phyloP scores from a whole-genome alignment of 1,140 invertebrate species.

The Drosophila parabipectinata region DNA sequence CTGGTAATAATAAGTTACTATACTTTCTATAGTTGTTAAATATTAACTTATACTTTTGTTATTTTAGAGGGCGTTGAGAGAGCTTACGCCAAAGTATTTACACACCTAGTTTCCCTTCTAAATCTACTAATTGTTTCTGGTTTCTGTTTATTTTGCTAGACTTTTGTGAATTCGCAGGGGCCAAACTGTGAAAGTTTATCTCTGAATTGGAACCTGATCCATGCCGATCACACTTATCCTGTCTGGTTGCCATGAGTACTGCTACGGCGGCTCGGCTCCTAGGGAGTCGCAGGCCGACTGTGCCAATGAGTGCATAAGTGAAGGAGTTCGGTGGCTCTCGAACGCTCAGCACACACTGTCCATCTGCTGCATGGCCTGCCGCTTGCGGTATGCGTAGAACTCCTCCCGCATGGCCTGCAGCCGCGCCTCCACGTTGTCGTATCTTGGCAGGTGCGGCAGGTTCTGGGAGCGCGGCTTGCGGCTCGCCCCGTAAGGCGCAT shows the following conservation, averaged over 20 bases:
- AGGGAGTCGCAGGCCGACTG: no score
- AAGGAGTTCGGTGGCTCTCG: conserved; percentile 1
- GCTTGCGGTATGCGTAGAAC: conserved; percentile 95
- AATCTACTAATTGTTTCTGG: conserved; percentile 58
- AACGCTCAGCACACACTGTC: conserved; percentile 89
- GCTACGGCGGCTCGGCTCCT: background rate
- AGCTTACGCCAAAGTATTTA: conserved; percentile 23
- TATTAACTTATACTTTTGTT: conserved; percentile 60
- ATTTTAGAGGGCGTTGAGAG: conserved; percentile 1
- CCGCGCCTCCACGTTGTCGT: conserved; percentile 94
- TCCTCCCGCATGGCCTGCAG: conserved; percentile 98
- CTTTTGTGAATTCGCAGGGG: conserved; percentile 30
- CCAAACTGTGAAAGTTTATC: conserved; percentile 59
- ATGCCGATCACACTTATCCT: conserved; percentile 4
- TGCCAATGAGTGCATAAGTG: background rate
- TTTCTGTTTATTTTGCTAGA: conserved; percentile 14
- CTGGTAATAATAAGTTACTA: conserved; percentile 68
- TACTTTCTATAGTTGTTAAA: conserved; percentile 79
- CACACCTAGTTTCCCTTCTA: conserved; percentile 29
- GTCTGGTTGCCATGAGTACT: conserved; percentile 7
- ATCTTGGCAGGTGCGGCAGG: conserved; percentile 85
- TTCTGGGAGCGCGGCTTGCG: conserved; percentile 63
- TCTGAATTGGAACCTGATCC: conserved; percentile 31
- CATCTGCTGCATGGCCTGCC: conserved; percentile 89
- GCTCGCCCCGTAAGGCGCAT: conserved; percentile 14